phyloP scores from a whole-genome alignment of 2,888 invertebrate species.

The Nephrotoma appendiculata region DNA sequence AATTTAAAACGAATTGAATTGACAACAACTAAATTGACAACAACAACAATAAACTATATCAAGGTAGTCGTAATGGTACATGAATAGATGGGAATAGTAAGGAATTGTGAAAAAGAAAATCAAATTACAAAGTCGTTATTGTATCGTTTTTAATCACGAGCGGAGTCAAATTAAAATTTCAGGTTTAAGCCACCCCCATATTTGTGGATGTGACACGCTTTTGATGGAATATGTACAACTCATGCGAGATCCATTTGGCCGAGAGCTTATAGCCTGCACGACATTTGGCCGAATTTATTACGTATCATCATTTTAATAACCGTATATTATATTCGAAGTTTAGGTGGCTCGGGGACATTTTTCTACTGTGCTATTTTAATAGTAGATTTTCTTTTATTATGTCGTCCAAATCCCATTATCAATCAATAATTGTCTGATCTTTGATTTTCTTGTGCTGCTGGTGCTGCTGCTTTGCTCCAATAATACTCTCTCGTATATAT shows the following conservation, averaged over 20 bases:
- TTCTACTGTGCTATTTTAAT: neutral
- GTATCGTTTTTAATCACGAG: too few relatives aligned
- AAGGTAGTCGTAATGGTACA: too few relatives aligned
- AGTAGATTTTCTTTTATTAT: neutral
- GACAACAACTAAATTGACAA: too few relatives aligned
- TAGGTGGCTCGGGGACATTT: neutral
- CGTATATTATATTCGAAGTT: neutral
- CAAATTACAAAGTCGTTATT: too few relatives aligned
- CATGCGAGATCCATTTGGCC: neutral
- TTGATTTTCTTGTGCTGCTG: neutral
- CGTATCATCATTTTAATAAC: neutral
- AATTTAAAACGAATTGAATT: too few relatives aligned
- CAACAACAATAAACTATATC: too few relatives aligned
- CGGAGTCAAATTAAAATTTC: too few relatives aligned
- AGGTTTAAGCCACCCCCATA: too few relatives aligned
- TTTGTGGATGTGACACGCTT: too few relatives aligned
- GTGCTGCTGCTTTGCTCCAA: neutral
- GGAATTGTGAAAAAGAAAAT: too few relatives aligned
- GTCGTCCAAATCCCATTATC: neutral
- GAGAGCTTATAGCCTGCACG: neutral
- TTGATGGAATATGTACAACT: too few relatives aligned
- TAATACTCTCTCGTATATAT: neutral
- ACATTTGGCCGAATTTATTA: neutral
- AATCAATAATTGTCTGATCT: neutral
- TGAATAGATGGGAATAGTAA: too few relatives aligned